A percentile compares a stretch with the other conserved stretches of the same genome.
These are phyloP conservation scores for Toxonevra muliebris DNA, from an alignment of 2,888 invertebrate genomes.

Conservation along the genomic window DNA sequence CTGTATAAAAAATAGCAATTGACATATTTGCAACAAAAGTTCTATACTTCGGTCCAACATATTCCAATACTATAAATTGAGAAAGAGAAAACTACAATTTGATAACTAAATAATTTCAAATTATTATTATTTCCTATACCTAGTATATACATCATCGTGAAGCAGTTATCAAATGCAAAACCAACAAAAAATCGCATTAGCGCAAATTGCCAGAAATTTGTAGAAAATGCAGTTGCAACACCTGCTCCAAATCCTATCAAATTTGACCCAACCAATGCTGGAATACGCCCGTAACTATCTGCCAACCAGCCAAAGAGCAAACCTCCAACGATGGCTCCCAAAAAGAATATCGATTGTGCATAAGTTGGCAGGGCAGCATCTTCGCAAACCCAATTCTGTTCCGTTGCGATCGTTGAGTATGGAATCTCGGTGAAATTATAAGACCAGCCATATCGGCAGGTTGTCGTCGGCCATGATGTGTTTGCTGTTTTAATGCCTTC, in stretches of 20 bases:
- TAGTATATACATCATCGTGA: conserved; percentile 92
- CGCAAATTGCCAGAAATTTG: conserved; percentile 80
- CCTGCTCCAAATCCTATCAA: conserved; percentile 76
- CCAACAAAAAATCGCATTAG: conserved; percentile 86
- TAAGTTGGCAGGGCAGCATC: conserved; percentile 79
- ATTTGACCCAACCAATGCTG: conserved; percentile 81
- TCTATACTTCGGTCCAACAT: conserved; percentile 89
- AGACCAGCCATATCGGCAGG: conserved; percentile 82
- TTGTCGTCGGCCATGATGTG: conserved; percentile 74
- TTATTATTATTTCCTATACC: conserved; percentile 69
- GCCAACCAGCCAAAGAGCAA: conserved; percentile 88
- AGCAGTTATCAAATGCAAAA: conserved; percentile 88
- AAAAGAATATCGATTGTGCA: conserved; percentile 86
- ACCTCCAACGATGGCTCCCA: conserved; percentile 88
- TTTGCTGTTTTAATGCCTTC: conserved; percentile 72
- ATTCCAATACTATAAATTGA: conserved; percentile 77
- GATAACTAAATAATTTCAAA: neutral
- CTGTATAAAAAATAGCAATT: conserved; percentile 86
- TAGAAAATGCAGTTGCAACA: conserved; percentile 77
- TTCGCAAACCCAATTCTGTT: conserved; percentile 89
- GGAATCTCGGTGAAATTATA: conserved; percentile 84
- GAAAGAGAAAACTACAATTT: neutral
- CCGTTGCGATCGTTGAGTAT: conserved; percentile 84
- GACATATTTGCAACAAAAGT: conserved; percentile 93
- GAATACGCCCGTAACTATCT: conserved; percentile 85